A percentile compares a stretch with the other conserved stretches of the same genome.
These are phyloP conservation scores for Limnephilus auricula DNA, from an alignment of 2,888 invertebrate genomes.

Conservation along the genomic window DNA sequence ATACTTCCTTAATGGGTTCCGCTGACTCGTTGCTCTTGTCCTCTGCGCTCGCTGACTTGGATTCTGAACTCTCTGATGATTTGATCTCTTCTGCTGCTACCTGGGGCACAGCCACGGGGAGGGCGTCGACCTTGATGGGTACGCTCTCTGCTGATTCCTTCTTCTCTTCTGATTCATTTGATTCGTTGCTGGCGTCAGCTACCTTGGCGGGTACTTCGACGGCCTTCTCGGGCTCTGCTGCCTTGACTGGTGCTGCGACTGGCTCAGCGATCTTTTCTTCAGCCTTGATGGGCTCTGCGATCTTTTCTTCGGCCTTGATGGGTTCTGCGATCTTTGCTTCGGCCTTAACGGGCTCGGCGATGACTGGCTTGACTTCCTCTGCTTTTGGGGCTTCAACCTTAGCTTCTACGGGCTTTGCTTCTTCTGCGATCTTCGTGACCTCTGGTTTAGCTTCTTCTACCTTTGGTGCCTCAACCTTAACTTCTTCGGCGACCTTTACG, in stretches of 20 bases:
- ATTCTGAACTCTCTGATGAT: conserved; percentile 69
- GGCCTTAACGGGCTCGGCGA: conserved; percentile 59
- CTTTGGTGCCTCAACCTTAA: conserved; percentile 62
- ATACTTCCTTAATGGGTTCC: conserved; percentile 60
- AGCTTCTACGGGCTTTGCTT: conserved; percentile 67
- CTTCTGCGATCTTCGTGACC: conserved; percentile 67
- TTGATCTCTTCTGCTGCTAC: conserved; percentile 68
- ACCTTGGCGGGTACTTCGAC: conserved; percentile 46
- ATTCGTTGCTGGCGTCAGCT: conserved; percentile 53
- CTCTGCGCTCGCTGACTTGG: conserved; percentile 70
- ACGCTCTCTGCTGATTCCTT: conserved; percentile 58
- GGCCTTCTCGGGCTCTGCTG: conserved; percentile 43
- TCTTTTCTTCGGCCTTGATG: conserved; percentile 68
- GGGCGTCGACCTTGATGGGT: conserved; percentile 57
- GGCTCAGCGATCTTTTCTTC: conserved; percentile 67
- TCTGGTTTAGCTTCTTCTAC: conserved; percentile 67
- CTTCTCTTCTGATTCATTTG: conserved; percentile 60
- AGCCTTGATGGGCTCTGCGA: conserved; percentile 67
- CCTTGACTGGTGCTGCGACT: conserved; percentile 67
- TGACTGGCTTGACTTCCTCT: conserved; percentile 60
- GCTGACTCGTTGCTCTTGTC: conserved; percentile 65
- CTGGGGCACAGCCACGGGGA: conserved; percentile 55
- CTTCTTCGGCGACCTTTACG: conserved; percentile 64
- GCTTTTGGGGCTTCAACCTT: conserved; percentile 60
- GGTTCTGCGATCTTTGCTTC: conserved; percentile 67